Evolutionary conservation across 92 coral and sea anemone genomes (phyloP).

Genomic region (Porites lobata): DNA sequence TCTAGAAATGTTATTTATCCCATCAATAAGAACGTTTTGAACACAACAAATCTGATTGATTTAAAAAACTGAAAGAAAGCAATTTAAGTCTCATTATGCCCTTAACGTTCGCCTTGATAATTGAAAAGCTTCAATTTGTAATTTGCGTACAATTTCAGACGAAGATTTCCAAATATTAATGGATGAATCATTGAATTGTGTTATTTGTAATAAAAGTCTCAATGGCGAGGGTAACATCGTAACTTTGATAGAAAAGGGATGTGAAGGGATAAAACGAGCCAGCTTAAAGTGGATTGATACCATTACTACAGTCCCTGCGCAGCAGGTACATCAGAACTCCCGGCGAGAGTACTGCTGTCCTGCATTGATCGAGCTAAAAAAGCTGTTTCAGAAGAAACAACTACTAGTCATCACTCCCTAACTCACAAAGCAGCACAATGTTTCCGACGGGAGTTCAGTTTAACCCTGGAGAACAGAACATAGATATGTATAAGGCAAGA

Average conservation of each 20-base stretch:
- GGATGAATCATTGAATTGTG: background rate
- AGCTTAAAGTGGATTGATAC: background rate
- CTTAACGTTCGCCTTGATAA: background rate
- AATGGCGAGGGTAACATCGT: too few relatives aligned
- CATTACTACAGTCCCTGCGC: too few relatives aligned
- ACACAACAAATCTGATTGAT: too few relatives aligned
- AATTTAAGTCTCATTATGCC: background rate
- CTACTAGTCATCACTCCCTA: background rate
- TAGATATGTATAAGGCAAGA: conserved; percentile 36
- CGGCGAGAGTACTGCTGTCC: background rate
- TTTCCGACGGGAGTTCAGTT: background rate
- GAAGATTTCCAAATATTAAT: too few relatives aligned
- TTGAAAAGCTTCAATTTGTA: background rate
- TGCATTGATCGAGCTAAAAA: background rate
- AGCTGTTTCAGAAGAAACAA: background rate
- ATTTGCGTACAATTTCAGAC: background rate
- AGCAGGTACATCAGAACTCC: too few relatives aligned
- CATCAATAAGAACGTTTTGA: too few relatives aligned
- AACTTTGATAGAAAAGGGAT: background rate
- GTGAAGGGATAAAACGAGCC: background rate
- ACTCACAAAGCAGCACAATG: background rate
- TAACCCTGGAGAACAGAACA: conserved; percentile 37
- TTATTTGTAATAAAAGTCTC: background rate
- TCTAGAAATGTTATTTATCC: too few relatives aligned
- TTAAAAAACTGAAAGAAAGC: too few relatives aligned